A percentile compares a stretch with the other conserved stretches of the same genome.
Conservation (phyloP, 2,888 invertebrate species). For the Adelphocoris suturalis region DNA sequence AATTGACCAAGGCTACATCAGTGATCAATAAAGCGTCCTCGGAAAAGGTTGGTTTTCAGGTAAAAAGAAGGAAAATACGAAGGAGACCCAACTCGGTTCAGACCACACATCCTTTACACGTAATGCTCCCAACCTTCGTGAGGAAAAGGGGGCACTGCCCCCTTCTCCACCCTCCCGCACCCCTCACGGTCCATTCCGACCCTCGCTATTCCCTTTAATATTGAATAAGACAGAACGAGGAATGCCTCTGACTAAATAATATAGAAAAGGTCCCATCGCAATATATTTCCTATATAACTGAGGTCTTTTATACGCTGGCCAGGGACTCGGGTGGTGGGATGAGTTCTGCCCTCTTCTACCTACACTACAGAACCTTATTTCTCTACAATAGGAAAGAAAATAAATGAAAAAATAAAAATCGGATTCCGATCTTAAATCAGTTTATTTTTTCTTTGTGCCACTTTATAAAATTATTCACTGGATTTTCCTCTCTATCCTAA, state of each 20-base stretch:
- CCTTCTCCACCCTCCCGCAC: background rate
- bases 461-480: background rate
- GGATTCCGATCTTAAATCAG: slow-evolving; percentile 10
- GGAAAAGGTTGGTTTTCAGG: slow-evolving; percentile 16
- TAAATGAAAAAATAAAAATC: background rate
- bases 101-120: slow-evolving; percentile 60
- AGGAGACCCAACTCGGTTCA: slow-evolving; percentile 23
- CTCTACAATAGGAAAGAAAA: background rate
- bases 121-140: slow-evolving; percentile 18
- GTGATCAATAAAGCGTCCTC: background rate
- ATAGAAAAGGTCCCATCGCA: slow-evolving; percentile 60
- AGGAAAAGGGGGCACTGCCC: slow-evolving; percentile 16
- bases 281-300: slow-evolving; percentile 64
- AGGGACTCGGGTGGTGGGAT: background rate
- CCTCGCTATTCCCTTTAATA: slow-evolving; percentile 45
- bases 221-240: slow-evolving; percentile 62
- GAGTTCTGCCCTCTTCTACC: slow-evolving; percentile 34
- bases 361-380: slow-evolving; percentile 8
- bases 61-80: background rate
- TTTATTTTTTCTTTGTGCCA: slow-evolving; percentile 1
- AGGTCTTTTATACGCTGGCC: slow-evolving; percentile 53
- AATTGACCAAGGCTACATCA: background rate
- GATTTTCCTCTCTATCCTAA: background rate
- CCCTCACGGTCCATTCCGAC: background rate
- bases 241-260: slow-evolving; percentile 61